Evolutionary conservation across 2,113 vertebrate species (phyloP).

Genomic region (Brevimyrus niger): DNA sequence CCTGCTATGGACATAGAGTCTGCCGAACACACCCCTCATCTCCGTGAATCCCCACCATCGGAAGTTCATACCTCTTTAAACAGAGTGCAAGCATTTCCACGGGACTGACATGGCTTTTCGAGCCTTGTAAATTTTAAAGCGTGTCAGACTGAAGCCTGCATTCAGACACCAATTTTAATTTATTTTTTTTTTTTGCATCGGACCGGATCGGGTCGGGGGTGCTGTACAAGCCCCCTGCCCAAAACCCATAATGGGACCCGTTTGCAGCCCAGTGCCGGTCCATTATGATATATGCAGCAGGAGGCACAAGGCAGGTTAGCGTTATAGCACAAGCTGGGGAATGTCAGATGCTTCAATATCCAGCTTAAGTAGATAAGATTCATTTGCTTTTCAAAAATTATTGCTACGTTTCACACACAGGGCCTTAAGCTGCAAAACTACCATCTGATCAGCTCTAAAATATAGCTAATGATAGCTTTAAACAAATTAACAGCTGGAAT

Average conservation of each 20-base stretch:
- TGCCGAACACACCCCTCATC: conserved; percentile 42
- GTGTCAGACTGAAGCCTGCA: neutral
- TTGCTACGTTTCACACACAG: conserved; percentile 55
- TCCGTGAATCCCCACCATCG: conserved; percentile 48
- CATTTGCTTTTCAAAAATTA: conserved; percentile 45
- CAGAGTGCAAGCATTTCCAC: conserved; percentile 5
- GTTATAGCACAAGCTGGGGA: conserved; percentile 47
- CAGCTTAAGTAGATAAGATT: conserved; percentile 23
- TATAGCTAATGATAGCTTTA: conserved; percentile 26
- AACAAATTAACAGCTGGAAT: conserved; percentile 41
- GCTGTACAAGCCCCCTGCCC: neutral
- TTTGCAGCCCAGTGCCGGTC: conserved; percentile 5
- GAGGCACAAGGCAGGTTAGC: conserved; percentile 55
- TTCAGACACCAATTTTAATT: neutral
- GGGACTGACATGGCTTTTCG: neutral
- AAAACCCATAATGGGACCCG: neutral
- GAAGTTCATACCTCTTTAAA: conserved; percentile 52
- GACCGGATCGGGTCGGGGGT: neutral
- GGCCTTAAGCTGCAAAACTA: conserved; percentile 24
- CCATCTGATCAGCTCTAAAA: conserved; percentile 13
- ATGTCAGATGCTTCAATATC: conserved; percentile 34
- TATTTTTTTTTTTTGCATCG: conserved; percentile 35
- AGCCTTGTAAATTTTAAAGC: conserved; percentile 26
- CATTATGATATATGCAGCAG: conserved; percentile 46
- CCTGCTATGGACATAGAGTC: conserved; percentile 39